These are phyloP conservation scores for Lytechinus pictus DNA, from an alignment of 35 echinoderm and acorn worm species.

Conservation along the genomic window DNA sequence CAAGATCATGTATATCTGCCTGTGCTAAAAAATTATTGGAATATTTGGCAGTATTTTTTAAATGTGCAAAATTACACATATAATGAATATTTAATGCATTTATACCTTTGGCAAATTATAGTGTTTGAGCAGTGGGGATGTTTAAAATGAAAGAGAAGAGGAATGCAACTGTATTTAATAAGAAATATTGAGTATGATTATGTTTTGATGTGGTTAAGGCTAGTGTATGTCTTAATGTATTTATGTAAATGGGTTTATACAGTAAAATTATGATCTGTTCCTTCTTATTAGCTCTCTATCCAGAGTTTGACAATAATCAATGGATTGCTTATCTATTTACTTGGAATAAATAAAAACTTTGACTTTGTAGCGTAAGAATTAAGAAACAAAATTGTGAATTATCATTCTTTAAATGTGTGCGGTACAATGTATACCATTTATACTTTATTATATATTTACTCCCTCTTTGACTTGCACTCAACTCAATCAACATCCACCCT, in stretches of 20 bases:
- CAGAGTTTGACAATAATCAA: neutral
- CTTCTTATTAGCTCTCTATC: neutral
- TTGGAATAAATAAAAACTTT: neutral
- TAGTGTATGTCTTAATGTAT: neutral
- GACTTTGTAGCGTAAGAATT: constrained; percentile 1
- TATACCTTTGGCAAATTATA: no score
- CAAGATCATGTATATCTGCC: no score
- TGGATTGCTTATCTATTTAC: neutral
- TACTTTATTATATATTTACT: no score
- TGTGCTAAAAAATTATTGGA: no score
- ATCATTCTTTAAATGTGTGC: neutral
- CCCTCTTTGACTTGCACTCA: neutral
- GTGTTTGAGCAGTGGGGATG: no score
- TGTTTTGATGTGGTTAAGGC: neutral
- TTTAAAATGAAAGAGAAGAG: neutral
- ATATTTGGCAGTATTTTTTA: no score
- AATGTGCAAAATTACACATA: no score
- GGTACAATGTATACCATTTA: no score
- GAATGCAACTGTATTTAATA: neutral
- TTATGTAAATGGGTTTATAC: constrained; percentile 1
- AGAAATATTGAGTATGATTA: neutral
- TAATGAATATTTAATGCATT: no score
- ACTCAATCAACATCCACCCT: neutral
- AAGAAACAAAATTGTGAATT: neutral
- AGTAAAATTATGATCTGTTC: neutral